A percentile compares a stretch with the other conserved stretches of the same genome.
Conservation (phyloP, 2,113 vertebrate species). For the Callocephalon fimbriatum region DNA sequence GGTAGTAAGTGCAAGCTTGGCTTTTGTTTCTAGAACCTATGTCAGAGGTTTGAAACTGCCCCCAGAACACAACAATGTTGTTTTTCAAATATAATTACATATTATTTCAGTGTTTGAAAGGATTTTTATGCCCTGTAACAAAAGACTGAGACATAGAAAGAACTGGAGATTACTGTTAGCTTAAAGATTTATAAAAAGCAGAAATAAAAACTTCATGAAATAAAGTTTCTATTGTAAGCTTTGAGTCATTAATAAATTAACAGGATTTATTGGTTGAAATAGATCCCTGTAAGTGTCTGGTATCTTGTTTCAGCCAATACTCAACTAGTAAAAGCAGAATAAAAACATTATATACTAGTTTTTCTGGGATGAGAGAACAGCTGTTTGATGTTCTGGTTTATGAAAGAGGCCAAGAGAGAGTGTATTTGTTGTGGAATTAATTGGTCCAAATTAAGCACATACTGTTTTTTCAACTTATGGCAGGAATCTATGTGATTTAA, state of each 20-base stretch:
- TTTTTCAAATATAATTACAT: not conserved
- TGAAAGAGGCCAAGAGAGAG: constrained; percentile 47
- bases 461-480: constrained; percentile 63
- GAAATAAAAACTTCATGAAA: constrained; percentile 24
- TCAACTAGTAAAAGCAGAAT: constrained; percentile 3
- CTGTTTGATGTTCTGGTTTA: constrained; percentile 62
- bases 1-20: not conserved
- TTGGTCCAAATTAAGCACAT: constrained; percentile 62
- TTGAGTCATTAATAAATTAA: constrained; percentile 20
- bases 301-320: constrained; percentile 31
- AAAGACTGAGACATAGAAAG: not conserved
- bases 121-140: not conserved
- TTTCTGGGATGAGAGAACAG: constrained; percentile 46
- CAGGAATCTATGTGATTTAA: constrained; percentile 64
- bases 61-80: not conserved
- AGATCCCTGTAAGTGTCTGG: not conserved
- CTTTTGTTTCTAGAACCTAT: not conserved
- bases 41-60: not conserved
- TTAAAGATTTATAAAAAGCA: constrained; percentile 8
- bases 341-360: not conserved
- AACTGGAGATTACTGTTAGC: not conserved
- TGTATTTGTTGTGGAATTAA: constrained; percentile 61
- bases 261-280: constrained; percentile 24
- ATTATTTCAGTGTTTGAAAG: not conserved
- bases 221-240: not conserved